Percentiles rank a stretch among this genome's conserved stretches.
These are phyloP conservation scores for Lordiphosa stackelbergi DNA, from an alignment of 1,140 invertebrate genomes.

Conservation along the genomic window DNA sequence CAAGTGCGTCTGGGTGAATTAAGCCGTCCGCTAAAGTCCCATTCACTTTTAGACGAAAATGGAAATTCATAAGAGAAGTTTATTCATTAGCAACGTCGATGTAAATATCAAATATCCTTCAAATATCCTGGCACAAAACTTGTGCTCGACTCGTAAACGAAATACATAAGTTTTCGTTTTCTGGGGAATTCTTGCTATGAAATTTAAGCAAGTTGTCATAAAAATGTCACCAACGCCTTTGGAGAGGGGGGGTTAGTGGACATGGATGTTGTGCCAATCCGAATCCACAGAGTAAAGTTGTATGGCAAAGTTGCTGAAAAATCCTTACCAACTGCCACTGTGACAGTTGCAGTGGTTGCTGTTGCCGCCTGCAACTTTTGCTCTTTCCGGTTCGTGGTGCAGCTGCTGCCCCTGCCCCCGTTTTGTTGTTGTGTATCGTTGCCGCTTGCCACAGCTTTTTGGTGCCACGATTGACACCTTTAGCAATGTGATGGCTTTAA, in stretches of 20 bases:
- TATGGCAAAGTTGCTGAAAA: conserved; percentile 7
- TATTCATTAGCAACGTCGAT: conserved; percentile 59
- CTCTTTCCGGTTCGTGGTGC: conserved; percentile 58
- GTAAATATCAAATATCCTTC: too few relatives aligned
- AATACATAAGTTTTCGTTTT: conserved; percentile 61
- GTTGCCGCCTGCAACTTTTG: conserved; percentile 62
- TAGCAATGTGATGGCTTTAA: conserved; percentile 51
- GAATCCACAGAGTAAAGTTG: conserved; percentile 44
- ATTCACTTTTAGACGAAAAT: conserved; percentile 15
- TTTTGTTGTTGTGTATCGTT: conserved; percentile 6
- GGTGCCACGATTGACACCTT: conserved; percentile 67
- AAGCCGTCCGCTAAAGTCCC: too few relatives aligned
- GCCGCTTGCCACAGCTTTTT: conserved; percentile 58
- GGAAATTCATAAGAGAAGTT: conserved; percentile 59
- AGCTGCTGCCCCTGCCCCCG: conserved; percentile 6
- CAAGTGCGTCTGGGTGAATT: too few relatives aligned
- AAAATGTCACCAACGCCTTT: conserved; percentile 42
- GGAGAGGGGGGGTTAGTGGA: neutral
- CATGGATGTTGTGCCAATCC: conserved; percentile 36
- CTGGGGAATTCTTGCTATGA: conserved; percentile 52
- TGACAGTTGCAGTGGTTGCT: conserved; percentile 38
- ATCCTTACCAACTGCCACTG: conserved; percentile 44
- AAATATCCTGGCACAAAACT: conserved; percentile 36
- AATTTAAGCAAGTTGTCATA: conserved; percentile 74
- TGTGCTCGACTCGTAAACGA: conserved; percentile 39